These are phyloP conservation scores for Hipparchia sbordonii DNA, from an alignment of 2,888 invertebrate species.

Conservation along the genomic window DNA sequence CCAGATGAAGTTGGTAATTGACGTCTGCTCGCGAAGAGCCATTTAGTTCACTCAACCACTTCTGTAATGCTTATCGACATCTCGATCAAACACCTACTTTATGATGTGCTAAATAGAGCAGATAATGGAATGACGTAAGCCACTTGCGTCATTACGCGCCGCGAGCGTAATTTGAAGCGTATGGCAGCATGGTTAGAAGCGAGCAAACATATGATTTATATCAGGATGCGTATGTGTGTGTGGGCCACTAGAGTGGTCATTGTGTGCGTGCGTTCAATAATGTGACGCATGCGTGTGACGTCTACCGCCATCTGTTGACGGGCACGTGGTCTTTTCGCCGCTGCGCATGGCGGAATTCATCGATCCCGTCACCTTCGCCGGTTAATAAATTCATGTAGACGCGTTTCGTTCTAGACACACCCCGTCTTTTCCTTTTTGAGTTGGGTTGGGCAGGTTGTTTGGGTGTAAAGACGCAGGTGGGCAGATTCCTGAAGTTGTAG, in stretches of 20 bases:
- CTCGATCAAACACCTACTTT: constrained; percentile 47
- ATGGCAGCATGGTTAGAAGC: constrained; percentile 73
- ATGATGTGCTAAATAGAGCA: constrained; percentile 32
- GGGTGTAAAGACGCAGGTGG: neutral
- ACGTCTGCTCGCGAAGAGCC: constrained; percentile 63
- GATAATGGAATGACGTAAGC: constrained; percentile 42
- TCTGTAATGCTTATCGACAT: constrained; percentile 47
- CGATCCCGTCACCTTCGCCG: constrained; percentile 77
- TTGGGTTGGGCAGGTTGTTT: constrained; percentile 10
- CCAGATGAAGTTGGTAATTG: constrained; percentile 74
- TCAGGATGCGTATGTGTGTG: constrained; percentile 52
- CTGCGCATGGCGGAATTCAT: constrained; percentile 66
- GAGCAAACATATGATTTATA: constrained; percentile 77
- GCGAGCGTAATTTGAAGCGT: constrained; percentile 74
- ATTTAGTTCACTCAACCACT: constrained; percentile 69
- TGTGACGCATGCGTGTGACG: constrained; percentile 67
- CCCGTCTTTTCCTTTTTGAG: constrained; percentile 31
- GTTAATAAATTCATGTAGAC: constrained; percentile 76
- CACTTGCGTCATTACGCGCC: constrained; percentile 71
- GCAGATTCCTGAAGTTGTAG: neutral
- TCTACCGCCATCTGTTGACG: constrained; percentile 76
- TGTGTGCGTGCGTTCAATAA: constrained; percentile 72
- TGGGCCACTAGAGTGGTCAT: constrained; percentile 5
- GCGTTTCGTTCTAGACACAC: constrained; percentile 48
- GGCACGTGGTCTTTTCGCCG: constrained; percentile 61